phyloP scores from a whole-genome alignment of 2,888 invertebrate genomes.

The Calameuta idolon region DNA sequence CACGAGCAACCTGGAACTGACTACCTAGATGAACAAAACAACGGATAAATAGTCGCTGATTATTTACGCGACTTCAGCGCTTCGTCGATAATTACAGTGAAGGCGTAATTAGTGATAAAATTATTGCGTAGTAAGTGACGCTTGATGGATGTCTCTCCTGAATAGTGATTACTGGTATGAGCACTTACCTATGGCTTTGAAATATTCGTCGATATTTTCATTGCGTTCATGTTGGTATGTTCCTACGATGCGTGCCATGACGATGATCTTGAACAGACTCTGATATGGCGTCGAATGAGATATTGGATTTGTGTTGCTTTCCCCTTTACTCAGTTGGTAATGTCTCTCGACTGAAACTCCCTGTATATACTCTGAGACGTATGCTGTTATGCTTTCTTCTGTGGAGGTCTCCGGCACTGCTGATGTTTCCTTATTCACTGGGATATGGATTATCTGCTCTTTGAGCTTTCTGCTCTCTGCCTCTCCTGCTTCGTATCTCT shows the following conservation, averaged over 20 bases:
- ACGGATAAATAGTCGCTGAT: neutral
- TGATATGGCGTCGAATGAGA: neutral
- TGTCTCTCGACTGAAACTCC: neutral
- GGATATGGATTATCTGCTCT: neutral
- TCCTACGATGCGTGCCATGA: constrained; percentile 72
- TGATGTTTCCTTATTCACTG: neutral
- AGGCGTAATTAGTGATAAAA: neutral
- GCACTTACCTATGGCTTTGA: constrained; percentile 72
- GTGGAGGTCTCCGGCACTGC: neutral
- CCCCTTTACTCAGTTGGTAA: neutral
- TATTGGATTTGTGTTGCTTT: neutral
- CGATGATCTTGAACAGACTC: neutral
- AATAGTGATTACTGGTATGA: neutral
- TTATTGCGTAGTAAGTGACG: neutral
- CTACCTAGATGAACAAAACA: neutral
- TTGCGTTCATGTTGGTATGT: constrained; percentile 75
- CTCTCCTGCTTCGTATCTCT: constrained; percentile 21
- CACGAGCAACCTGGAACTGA: neutral
- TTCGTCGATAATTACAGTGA: neutral
- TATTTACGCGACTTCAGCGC: neutral
- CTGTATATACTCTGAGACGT: neutral
- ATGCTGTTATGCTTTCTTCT: neutral
- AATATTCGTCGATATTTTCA: constrained; percentile 77
- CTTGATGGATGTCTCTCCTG: neutral
- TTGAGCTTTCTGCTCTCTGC: neutral